Base-by-base conservation (phyloP, 2,888 invertebrate genomes). In the Cordylochernes scorpioides region DNA sequence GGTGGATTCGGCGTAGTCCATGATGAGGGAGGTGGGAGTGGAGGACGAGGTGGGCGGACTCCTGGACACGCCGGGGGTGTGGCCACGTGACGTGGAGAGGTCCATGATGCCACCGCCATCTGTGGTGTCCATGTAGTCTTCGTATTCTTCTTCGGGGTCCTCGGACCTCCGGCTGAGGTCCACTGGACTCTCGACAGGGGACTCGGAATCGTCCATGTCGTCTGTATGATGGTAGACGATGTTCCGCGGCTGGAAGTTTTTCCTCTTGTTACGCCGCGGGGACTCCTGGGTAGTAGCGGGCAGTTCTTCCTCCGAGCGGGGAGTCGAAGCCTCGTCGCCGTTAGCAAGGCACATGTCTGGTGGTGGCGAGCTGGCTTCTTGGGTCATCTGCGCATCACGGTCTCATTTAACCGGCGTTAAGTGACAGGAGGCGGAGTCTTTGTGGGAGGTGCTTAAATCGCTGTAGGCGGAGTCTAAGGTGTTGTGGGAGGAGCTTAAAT, bases 181-280 rank as follows among this genome's bases (percentile, higher is more conserved):
- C 4, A 22, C 22, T 22, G 22, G 22, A 36, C 27, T 42, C 42
- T 34, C 44, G 46, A 21, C 45, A 44, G 5, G 40, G 42, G 16
- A 45, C n/a, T 31, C 29, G 15, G 21, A 17, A 10, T 37, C 29
- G 14, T 28, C 25, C 16, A 34, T 35, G 12, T 37, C 32, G 24
- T 38, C 41, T 9, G 35, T 33, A 27, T 38, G 34, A n/a, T 40
- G 37, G 21, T 44, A 44, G 5, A 47, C 44, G 31, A 71, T 68
- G 51, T 70, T 73, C 44, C 72, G 58, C 1, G 74, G 74, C 45
- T 69, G 67, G 53, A 72, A 70, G 51, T 72, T 71, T 52, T 72
- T 72, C 42, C 72, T 57, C 45, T 71, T 71, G 57, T 71, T 71
- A 45, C 68, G 24, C 10, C 28, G 29, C 17, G 31, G 32, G 6